phyloP scores from a whole-genome alignment of 2,113 vertebrate species.

The Charina bottae region DNA sequence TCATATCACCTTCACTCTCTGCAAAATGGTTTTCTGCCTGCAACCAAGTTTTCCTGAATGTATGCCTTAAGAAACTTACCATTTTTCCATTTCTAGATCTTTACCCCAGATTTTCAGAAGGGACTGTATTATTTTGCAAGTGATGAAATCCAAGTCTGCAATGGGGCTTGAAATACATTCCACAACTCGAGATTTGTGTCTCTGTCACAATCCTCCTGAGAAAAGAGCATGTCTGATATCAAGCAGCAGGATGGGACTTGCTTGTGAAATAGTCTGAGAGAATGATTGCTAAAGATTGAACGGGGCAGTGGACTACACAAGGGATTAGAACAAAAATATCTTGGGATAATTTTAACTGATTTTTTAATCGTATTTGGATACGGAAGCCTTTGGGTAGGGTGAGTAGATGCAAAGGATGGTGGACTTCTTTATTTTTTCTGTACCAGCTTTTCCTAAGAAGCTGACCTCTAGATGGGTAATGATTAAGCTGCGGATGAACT shows the following conservation, averaged over 20 bases:
- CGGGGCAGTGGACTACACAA: background rate
- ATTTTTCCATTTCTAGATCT: background rate
- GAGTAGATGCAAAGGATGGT: background rate
- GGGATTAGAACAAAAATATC: background rate
- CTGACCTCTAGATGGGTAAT: background rate
- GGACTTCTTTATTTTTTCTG: background rate
- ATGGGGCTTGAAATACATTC: conserved; percentile 31
- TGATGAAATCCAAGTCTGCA: background rate
- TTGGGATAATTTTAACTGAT: background rate
- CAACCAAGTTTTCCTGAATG: background rate
- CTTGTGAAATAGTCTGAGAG: conserved; percentile 32
- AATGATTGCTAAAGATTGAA: conserved; percentile 39
- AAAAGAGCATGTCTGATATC: conserved; percentile 35
- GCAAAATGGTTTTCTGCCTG: background rate
- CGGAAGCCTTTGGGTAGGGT: background rate
- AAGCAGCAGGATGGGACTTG: conserved; percentile 30
- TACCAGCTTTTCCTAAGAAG: background rate
- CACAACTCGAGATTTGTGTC: conserved; percentile 39
- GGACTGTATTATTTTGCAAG: conserved; percentile 9
- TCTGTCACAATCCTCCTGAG: conserved; percentile 58
- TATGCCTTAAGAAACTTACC: background rate
- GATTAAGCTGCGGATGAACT: background rate
- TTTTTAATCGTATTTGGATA: background rate
- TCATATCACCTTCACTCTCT: background rate
- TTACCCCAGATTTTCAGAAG: conserved; percentile 17